Evolutionary conservation across 2,113 vertebrate genomes (phyloP).

Genomic region (Atractosteus spatula): DNA sequence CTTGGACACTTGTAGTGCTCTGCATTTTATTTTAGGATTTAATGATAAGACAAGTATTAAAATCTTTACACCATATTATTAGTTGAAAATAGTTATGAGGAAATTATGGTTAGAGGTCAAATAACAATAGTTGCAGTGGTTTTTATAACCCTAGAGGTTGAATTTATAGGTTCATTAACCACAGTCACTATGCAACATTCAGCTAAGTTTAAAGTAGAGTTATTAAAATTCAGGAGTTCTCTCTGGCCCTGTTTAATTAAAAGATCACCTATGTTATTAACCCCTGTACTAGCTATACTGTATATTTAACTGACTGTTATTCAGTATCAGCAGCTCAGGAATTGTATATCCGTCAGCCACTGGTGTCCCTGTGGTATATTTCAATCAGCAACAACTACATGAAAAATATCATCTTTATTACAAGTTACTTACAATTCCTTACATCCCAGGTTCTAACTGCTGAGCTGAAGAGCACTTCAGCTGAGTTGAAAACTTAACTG

Average conservation of each 20-base stretch:
- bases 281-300: slow-evolving; percentile 30
- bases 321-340: slow-evolving; percentile 21
- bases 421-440: background rate
- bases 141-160: background rate
- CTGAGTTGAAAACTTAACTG: background rate
- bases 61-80: too few relatives aligned
- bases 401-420: background rate
- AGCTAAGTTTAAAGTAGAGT: slow-evolving; percentile 2
- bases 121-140: background rate
- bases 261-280: slow-evolving; percentile 49
- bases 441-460: background rate
- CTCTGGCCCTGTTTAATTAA: slow-evolving; percentile 45
- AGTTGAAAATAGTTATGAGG: too few relatives aligned
- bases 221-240: slow-evolving; percentile 47
- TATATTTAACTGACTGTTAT: slow-evolving; percentile 27
- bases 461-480: background rate
- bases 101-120: too few relatives aligned
- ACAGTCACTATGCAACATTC: slow-evolving; percentile 5
- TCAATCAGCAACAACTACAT: slow-evolving; percentile 1
- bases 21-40: too few relatives aligned
- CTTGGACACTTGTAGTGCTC: too few relatives aligned
- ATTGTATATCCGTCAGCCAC: background rate
- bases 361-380: slow-evolving; percentile 7
- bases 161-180: background rate
- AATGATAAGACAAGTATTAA: too few relatives aligned